phyloP scores from a whole-genome alignment of 2,797 vertebrate genomes.

The Perodicticus potto region DNA sequence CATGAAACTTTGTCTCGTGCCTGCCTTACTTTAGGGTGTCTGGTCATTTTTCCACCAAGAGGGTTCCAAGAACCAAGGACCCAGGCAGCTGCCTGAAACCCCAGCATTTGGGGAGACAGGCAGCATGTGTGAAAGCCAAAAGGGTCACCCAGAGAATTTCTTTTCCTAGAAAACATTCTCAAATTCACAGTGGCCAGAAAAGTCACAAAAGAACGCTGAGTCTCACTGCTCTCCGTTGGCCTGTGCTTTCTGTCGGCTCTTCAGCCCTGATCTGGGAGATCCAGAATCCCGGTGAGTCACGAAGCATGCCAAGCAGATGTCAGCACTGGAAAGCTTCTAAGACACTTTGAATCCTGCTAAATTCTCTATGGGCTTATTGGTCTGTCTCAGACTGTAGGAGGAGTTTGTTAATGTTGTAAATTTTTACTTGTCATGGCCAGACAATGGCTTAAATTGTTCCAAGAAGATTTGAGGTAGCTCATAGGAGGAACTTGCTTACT shows the following conservation, averaged over 20 bases:
- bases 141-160: neutral
- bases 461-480: slow-evolving; percentile 28
- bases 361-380: neutral
- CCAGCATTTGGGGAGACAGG: too few relatives aligned
- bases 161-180: neutral
- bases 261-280: neutral
- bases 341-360: neutral
- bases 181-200: neutral
- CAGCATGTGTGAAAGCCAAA: too few relatives aligned
- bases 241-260: neutral
- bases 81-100: too few relatives aligned
- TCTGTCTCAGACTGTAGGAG: neutral
- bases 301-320: neutral
- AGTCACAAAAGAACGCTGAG: neutral
- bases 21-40: too few relatives aligned
- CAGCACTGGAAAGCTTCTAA: neutral
- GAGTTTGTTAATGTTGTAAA: neutral
- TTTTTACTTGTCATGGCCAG: neutral
- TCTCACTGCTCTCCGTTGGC: neutral
- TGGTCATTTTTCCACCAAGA: too few relatives aligned
- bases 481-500: slow-evolving; percentile 13
- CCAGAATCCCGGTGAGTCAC: neutral
- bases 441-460: neutral
- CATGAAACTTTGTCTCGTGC: too few relatives aligned
- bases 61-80: too few relatives aligned